Percentiles rank a stretch among this genome's conserved stretches.
Evolutionary conservation across 2,797 vertebrate species (phyloP).

Genomic region (Enteromius thamalakanensis): DNA sequence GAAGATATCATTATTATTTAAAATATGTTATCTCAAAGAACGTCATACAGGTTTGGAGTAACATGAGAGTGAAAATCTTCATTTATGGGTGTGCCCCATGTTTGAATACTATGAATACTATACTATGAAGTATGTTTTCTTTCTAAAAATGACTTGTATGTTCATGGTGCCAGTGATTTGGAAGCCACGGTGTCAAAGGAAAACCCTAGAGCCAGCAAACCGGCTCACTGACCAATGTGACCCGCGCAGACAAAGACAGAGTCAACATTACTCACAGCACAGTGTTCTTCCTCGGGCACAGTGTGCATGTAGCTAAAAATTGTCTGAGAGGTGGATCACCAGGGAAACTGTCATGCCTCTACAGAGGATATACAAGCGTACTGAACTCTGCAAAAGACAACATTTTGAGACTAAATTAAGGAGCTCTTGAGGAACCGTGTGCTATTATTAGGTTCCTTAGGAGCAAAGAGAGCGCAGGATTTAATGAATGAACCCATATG

Average conservation of each 20-base stretch:
- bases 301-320: conserved; percentile 33
- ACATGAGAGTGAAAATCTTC: neutral
- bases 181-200: conserved; percentile 21
- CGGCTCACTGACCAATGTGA: conserved; percentile 37
- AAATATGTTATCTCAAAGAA: neutral
- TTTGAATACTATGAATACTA: neutral
- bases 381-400: conserved; percentile 7
- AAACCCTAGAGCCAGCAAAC: conserved; percentile 38
- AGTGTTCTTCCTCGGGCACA: conserved; percentile 46
- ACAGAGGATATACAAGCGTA: conserved; percentile 12
- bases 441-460: conserved; percentile 34
- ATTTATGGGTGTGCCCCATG: neutral
- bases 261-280: conserved; percentile 46
- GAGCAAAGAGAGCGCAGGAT: conserved; percentile 24
- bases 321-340: conserved; percentile 22
- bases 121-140: neutral
- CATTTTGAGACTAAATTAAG: conserved; percentile 46
- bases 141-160: neutral
- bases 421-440: conserved; percentile 29
- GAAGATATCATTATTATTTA: neutral
- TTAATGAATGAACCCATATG: conserved; percentile 46
- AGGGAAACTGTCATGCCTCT: conserved; percentile 42
- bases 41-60: neutral
- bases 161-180: conserved; percentile 22
- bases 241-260: conserved; percentile 41